Evolutionary conservation across 1,140 invertebrate species (phyloP), one percentile per base, ranked within the genome.

Genomic region (Brachionus paranguensis): DNA sequence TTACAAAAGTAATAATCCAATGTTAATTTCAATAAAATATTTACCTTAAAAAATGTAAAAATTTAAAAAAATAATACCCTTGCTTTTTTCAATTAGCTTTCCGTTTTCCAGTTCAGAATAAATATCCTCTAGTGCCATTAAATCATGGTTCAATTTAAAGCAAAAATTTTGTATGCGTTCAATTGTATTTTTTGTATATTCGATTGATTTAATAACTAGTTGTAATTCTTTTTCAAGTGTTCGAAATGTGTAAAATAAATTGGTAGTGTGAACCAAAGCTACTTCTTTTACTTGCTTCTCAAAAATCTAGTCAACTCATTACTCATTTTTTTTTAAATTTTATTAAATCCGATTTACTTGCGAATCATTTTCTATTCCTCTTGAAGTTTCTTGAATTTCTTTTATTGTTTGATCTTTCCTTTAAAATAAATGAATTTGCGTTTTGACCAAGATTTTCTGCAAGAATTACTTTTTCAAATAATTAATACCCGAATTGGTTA

Each of bases 151-250:
- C 17, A 81, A 81, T 7, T 6, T 1, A 29, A 47, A 81, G 37
- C 78, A 81, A 81, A 64, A 64, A 64, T 43, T n/a, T n/a, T 81
- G n/a, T 50, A 47, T 47, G 10, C 27, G 47, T 76, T 68, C 78
- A 81, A 81, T 81, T 11, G 50, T 24, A 4, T 8, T 11, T 43
- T 17, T 27, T 20, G 43, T 64, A 4, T n/a, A 45, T 24, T 81
- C 64, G 1, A 81, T 64, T 33, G 78, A 43, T 17, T 81, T 81
- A 24, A 64, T 12, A 45, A 81, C 12, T 10, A 29, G 10, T 11
- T 37, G 17, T 20, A 81, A 37, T 47, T 81, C 78, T 81, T 68
- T 81, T 64, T 81, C 78, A 60, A 81, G 10, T 37, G 53, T 81
- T 20, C 78, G n/a, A 10, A 81, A 29, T 24, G 78, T 68, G 43